Conservation (phyloP, 2,113 vertebrate genomes). For the Arenaria interpres region DNA sequence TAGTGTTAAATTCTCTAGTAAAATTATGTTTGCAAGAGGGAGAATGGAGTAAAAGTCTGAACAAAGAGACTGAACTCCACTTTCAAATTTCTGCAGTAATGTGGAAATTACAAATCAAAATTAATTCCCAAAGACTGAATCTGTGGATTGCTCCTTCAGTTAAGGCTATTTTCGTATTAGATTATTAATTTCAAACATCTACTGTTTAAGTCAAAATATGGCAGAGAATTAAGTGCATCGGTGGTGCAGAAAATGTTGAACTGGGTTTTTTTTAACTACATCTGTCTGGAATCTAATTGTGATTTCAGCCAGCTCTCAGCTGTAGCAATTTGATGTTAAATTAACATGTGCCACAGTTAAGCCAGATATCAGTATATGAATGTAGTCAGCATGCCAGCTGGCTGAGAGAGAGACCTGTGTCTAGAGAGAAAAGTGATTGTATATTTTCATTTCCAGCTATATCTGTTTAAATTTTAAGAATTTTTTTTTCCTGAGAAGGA, state of each 20-base stretch:
- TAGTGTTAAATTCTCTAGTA: neutral
- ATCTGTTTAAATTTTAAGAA: neutral
- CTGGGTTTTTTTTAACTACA: neutral
- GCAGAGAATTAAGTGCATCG: neutral
- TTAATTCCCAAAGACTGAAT: neutral
- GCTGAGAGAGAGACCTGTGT: neutral
- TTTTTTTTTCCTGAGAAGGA: neutral
- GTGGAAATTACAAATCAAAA: neutral
- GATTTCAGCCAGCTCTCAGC: neutral
- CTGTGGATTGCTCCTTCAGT: neutral
- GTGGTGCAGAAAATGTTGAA: neutral
- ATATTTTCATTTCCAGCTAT: neutral
- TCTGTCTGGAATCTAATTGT: neutral
- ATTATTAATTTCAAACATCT: neutral
- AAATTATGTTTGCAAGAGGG: neutral
- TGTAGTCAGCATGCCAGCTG: neutral
- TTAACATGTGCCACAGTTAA: neutral
- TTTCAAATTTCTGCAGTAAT: neutral
- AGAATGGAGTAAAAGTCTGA: neutral
- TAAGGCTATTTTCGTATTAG: neutral
- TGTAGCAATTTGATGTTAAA: neutral
- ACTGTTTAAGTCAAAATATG: neutral
- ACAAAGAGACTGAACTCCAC: neutral
- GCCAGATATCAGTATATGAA: neutral
- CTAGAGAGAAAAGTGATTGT: neutral